Conservation (phyloP, 2,113 vertebrate genomes). For the Ophiodon elongatus region DNA sequence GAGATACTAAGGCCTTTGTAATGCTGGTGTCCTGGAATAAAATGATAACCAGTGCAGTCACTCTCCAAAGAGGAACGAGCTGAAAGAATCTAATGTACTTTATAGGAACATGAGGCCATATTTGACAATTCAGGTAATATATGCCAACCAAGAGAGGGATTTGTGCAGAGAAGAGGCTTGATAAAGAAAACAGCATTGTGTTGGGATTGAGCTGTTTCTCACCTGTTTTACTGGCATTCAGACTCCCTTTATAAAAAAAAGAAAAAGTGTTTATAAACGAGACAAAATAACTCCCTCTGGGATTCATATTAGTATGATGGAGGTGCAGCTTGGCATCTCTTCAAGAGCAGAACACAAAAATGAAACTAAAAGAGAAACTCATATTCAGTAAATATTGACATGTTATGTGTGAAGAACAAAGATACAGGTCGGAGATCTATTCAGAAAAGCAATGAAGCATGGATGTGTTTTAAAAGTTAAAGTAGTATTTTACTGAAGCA, state of each 20-base stretch:
- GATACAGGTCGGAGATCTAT: constrained; percentile 21
- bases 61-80: constrained; percentile 27
- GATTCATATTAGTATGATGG: constrained; percentile 16
- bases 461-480: background rate
- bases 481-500: constrained; percentile 18
- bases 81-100: constrained; percentile 38
- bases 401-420: constrained; percentile 22
- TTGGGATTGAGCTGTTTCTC: constrained; percentile 14
- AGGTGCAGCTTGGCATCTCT: constrained; percentile 28
- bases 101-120: constrained; percentile 22
- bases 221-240: constrained; percentile 26
- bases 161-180: constrained; percentile 21
- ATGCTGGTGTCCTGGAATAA: constrained; percentile 53
- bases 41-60: constrained; percentile 46
- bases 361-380: constrained; percentile 33
- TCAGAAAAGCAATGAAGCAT: constrained; percentile 7
- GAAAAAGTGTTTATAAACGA: constrained; percentile 24
- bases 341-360: constrained; percentile 38
- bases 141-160: constrained; percentile 4
- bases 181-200: constrained; percentile 28
- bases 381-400: constrained; percentile 12
- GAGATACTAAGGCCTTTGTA: constrained; percentile 42
- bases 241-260: background rate
- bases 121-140: constrained; percentile 48
- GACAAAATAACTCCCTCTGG: constrained; percentile 40